These are phyloP conservation scores for Luscinia luscinia DNA, from an alignment of 2,797 vertebrate species.

Conservation along the genomic window DNA sequence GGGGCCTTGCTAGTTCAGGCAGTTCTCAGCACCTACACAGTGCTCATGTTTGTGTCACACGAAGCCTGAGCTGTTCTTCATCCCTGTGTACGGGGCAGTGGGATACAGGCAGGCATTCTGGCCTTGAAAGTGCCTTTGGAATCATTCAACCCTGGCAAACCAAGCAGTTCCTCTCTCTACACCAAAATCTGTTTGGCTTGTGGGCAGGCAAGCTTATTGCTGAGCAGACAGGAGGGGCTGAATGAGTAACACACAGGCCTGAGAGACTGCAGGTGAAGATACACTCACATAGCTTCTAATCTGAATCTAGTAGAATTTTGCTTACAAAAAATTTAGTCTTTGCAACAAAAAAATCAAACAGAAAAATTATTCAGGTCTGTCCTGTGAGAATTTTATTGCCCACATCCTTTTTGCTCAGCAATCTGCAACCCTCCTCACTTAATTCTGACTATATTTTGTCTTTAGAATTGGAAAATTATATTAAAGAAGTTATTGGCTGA, in stretches of 20 bases:
- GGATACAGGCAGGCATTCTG: not conserved
- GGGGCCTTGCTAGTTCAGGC: not conserved
- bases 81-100: rapidly evolving
- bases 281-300: not conserved
- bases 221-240: not conserved
- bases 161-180: not conserved
- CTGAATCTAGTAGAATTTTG: not conserved
- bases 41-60: rapidly evolving
- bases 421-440: not conserved
- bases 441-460: not conserved
- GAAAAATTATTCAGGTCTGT: not conserved
- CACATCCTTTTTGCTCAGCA: not conserved
- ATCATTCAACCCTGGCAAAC: not conserved
- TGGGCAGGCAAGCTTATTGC: not conserved
- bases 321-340: not conserved
- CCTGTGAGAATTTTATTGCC: not conserved
- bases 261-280: not conserved
- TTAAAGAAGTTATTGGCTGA: not conserved
- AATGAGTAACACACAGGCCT: not conserved
- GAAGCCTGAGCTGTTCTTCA: not conserved
- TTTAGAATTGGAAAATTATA: not conserved
- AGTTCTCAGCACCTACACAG: not conserved
- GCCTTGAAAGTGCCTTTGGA: not conserved
- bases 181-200: not conserved
- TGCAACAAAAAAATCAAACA: not conserved